phyloP scores from a whole-genome alignment of 1,140 invertebrate genomes.

The Scaptodrosophila lebanonensis region DNA sequence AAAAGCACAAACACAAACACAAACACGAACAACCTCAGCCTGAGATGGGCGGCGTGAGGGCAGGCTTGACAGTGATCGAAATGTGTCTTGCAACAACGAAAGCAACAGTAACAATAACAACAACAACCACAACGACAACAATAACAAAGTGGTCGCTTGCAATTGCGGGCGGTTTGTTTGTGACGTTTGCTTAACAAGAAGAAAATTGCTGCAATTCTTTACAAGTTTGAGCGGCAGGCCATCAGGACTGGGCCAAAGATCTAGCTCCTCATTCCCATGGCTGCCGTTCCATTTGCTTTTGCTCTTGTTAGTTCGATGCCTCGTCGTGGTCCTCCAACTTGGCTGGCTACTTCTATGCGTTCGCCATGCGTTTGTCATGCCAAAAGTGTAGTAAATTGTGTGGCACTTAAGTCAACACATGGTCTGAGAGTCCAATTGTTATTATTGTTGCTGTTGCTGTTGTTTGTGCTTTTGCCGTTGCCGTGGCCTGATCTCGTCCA shows the following conservation, averaged over 20 bases:
- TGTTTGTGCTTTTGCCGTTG: constrained; percentile 5
- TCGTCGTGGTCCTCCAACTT: not conserved
- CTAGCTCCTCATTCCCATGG: constrained; percentile 44
- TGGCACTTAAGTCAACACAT: constrained; percentile 75
- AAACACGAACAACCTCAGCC: too few relatives aligned
- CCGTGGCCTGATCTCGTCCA: constrained; percentile 8
- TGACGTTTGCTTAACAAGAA: constrained; percentile 76
- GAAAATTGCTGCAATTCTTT: constrained; percentile 76
- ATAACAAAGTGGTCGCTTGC: constrained; percentile 13
- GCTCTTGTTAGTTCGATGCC: constrained; percentile 16
- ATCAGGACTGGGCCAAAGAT: not conserved
- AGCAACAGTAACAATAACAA: constrained; percentile 15
- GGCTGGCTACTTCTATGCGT: constrained; percentile 47
- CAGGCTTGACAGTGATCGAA: constrained; percentile 72
- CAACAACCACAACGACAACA: constrained; percentile 3
- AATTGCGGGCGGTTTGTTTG: constrained; percentile 75
- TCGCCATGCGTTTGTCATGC: constrained; percentile 74
- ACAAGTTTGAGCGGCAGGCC: constrained; percentile 51
- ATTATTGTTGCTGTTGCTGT: constrained; percentile 20
- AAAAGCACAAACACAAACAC: constrained; percentile 32
- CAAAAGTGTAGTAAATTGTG: constrained; percentile 75
- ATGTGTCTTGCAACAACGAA: constrained; percentile 55
- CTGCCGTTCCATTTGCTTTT: constrained; percentile 9
- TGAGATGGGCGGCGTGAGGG: not conserved
- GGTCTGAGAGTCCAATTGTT: constrained; percentile 41